These are phyloP conservation scores for Enteromius radiatus DNA, from an alignment of 2,797 vertebrate species.

Conservation along the genomic window DNA sequence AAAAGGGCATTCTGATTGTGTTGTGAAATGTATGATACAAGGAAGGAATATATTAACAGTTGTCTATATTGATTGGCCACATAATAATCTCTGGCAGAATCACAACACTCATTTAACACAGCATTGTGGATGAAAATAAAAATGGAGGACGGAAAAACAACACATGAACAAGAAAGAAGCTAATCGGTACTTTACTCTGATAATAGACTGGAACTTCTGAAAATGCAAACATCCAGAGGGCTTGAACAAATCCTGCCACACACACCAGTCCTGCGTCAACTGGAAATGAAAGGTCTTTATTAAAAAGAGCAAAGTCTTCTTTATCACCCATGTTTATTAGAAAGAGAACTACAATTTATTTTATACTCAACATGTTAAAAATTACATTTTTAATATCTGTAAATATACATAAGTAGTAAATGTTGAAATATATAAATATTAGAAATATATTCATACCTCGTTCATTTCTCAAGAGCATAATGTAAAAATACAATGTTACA, in stretches of 20 bases:
- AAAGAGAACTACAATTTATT: background rate
- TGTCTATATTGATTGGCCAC: too few species aligned
- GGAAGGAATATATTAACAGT: too few species aligned
- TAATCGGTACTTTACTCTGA: background rate
- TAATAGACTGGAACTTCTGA: background rate
- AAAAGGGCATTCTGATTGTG: too few species aligned
- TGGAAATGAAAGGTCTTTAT: background rate
- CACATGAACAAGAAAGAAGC: background rate
- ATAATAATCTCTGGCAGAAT: background rate
- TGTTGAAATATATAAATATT: background rate
- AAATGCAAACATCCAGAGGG: background rate
- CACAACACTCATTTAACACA: background rate
- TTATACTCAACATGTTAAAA: background rate
- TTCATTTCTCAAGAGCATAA: background rate
- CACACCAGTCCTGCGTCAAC: background rate
- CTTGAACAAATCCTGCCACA: background rate
- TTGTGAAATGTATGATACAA: too few species aligned
- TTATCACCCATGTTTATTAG: background rate
- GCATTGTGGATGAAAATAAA: background rate
- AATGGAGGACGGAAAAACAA: background rate
- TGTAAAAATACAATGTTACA: background rate
- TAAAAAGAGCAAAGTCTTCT: background rate
- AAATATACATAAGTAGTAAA: too few species aligned
- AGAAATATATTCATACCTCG: background rate
- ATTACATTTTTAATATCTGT: too few species aligned